Evolutionary conservation across 2,888 invertebrate species (phyloP), one percentile per base, ranked within the genome.

Genomic region (Athrips mouffetella): DNA sequence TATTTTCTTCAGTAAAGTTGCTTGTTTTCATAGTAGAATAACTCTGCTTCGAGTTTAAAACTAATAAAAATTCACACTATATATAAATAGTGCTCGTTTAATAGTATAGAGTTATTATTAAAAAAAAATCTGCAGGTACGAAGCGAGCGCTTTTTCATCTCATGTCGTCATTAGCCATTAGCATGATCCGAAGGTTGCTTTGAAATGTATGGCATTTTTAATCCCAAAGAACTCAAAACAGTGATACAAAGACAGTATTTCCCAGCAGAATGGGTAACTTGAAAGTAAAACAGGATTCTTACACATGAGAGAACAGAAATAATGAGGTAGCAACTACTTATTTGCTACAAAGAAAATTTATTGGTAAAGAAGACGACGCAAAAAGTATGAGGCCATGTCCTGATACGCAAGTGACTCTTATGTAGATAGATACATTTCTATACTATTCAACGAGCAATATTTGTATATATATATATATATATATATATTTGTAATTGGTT

Each of bases 281-380:
- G 57, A 62, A 62, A 64, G 63, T 59, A 56, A 58, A 55, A 18
- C 57, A 55, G 52, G 56, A 58, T 58, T 52, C 58, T 79, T 78
- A 73, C 82, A 80, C 79, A 62, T 63, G 80, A 78, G 63, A 62
- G 70, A 57, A 59, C 83, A 82, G 76, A 62, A 78, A 82, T 83
- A 83, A 83, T 76, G 82, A 83, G 79, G 67, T 61, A 53, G 62
- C 61, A 72, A 78, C 79, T 76, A 79, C 71, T 73, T 68, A 70
- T 52, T 59, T 46, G 56, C 47, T 61, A 67, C 71, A 75, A 73
- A 75, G 70, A 62, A 67, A 62, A 65, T 62, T 60, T 51, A 47
- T 51, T 51, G 50, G 44, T 44, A 44, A n/a, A 16, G 39, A 4
- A 29, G 42, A 33, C 25, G 33, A 39, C 39, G 23, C 13, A 41